Evolutionary conservation across 2,113 vertebrate species (phyloP), one percentile per base, ranked within the genome.

Genomic region (Lasiurus borealis): DNA sequence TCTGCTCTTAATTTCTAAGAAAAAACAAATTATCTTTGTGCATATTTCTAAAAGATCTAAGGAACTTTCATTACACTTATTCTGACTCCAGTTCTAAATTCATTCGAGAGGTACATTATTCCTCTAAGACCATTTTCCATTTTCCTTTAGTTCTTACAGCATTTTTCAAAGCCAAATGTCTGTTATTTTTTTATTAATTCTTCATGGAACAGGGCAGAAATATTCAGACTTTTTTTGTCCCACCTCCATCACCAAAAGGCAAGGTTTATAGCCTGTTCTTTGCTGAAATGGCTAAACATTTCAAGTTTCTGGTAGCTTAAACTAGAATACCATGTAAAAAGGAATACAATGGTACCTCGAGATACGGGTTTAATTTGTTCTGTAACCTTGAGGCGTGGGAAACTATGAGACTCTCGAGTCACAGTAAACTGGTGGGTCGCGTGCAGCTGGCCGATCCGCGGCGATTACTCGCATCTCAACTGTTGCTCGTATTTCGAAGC

Each of bases 41-140:
- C 44, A 27, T 40, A 11, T 46, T 82, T 34, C 48, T 77, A 77
- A 85, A 78, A 54, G 57, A 77, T 48, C 48, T 84, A 94, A 84
- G 50, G 57, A 88, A 68, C 12, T 31, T 57, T 76, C 54, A 46
- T 66, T 76, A 83, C 75, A 68, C 25, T 93, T 82, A 48, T 31
- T 75, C 57, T 88, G 69, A 68, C 54, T 89, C 69, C 23, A 83
- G 48, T 82, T 82, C 59, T 89, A 89, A 71, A 94, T 85, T 94
- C 40, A 72, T 94, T 80, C 11, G 44, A 80, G 12, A 80, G n/a
- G 10, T 44, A 78, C 34, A 86, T 8, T 46, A 29, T 81, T 81
- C 10, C n/a, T 80, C 46, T 44, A 48, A 85, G 66, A 48, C 21
- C 36, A 29, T 52, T 72, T 94, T 44, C 46, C 29, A 64, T 85